These are phyloP conservation scores for Nycticryphes semicollaris DNA, from an alignment of 2,113 vertebrate genomes.

Conservation along the genomic window DNA sequence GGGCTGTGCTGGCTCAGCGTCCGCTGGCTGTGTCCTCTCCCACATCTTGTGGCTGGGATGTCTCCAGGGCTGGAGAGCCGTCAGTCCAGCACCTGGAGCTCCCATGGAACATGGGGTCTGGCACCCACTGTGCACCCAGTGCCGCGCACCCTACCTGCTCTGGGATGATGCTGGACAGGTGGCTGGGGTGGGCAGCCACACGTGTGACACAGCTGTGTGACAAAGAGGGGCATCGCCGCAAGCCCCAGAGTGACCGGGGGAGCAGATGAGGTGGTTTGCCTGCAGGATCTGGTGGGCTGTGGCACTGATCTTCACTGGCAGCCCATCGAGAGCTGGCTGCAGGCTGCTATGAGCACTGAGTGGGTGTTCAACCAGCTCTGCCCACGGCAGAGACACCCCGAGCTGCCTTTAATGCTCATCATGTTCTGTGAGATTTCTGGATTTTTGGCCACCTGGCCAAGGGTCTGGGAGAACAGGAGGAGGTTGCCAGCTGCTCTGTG, in stretches of 20 bases:
- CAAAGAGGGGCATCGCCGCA: not conserved
- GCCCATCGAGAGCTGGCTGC: rapidly evolving
- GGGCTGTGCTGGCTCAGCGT: not conserved
- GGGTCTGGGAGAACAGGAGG: rapidly evolving
- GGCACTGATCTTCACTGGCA: not conserved
- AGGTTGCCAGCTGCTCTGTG: not conserved
- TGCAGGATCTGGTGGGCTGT: not conserved
- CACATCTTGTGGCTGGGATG: rapidly evolving
- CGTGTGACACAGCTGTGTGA: not conserved
- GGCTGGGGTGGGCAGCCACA: not conserved
- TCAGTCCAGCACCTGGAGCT: not conserved
- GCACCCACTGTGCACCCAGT: not conserved
- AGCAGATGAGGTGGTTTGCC: not conserved
- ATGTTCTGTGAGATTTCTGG: rapidly evolving
- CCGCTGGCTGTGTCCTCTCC: not conserved
- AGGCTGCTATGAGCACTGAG: not conserved
- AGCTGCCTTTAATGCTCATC: not conserved
- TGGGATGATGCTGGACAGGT: rapidly evolving
- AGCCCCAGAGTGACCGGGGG: rapidly evolving
- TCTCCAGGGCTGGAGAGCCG: not conserved
- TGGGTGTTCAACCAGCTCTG: not conserved
- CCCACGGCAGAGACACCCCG: rapidly evolving
- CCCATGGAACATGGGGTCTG: not conserved
- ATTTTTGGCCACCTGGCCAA: not conserved
- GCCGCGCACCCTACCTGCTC: not conserved